phyloP scores from a whole-genome alignment of 2,888 invertebrate genomes.

The Apotomis capreana region DNA sequence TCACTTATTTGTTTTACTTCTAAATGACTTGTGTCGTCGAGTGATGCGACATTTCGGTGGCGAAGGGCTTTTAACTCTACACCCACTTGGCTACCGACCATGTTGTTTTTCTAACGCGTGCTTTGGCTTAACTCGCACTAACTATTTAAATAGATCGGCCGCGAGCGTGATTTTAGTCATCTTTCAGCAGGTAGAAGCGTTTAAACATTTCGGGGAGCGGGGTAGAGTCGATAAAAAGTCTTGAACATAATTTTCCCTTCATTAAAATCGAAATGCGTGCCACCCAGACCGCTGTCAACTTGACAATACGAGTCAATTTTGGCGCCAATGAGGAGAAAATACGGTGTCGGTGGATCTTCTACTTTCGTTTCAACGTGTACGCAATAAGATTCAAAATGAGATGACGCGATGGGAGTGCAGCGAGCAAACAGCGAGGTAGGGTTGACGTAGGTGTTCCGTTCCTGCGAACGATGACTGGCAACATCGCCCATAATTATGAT shows the following conservation, averaged over 20 bases:
- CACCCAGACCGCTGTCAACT: constrained; percentile 75
- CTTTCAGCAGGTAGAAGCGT: constrained; percentile 36
- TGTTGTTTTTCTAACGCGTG: constrained; percentile 41
- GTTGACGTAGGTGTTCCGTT: constrained; percentile 77
- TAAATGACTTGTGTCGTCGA: constrained; percentile 69
- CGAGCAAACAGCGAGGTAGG: constrained; percentile 37
- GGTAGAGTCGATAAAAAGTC: constrained; percentile 21
- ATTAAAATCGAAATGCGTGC: constrained; percentile 63
- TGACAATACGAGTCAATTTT: constrained; percentile 76
- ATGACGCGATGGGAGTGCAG: constrained; percentile 4
- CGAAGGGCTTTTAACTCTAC: constrained; percentile 62
- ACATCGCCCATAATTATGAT: constrained; percentile 73
- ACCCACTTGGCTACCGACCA: constrained; percentile 59
- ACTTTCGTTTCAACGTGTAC: constrained; percentile 24
- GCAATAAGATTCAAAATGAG: constrained; percentile 50
- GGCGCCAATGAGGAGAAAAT: constrained; percentile 63
- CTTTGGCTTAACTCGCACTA: constrained; percentile 63
- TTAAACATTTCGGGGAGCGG: constrained; percentile 2
- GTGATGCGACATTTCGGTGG: constrained; percentile 71
- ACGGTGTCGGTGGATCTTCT: constrained; percentile 12
- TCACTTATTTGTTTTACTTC: constrained; percentile 78
- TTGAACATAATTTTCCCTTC: constrained; percentile 46
- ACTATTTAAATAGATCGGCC: constrained; percentile 44
- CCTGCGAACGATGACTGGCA: constrained; percentile 76
- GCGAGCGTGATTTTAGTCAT: constrained; percentile 61